Conservation (phyloP, 2,888 invertebrate species). For the Melanchra persicariae region DNA sequence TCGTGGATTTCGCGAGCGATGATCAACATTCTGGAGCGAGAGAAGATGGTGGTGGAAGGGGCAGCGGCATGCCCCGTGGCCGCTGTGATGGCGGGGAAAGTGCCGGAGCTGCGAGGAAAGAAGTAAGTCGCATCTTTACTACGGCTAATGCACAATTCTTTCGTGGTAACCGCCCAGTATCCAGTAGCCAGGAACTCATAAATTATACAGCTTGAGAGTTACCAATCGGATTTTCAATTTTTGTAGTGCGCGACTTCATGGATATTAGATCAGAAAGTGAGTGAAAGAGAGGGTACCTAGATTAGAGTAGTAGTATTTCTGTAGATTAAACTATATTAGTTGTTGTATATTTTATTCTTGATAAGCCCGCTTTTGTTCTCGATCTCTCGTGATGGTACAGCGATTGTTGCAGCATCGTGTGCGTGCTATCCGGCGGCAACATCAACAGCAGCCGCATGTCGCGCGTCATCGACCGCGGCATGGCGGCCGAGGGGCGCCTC, state of each 20-base stretch:
- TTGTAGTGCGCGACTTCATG: no score
- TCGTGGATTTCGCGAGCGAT: slow-evolving; percentile 94
- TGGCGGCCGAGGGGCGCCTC: slow-evolving; percentile 95
- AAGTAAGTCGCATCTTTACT: slow-evolving; percentile 86
- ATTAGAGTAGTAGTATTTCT: no score
- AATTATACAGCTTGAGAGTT: no score
- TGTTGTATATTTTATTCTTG: no score
- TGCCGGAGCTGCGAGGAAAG: slow-evolving; percentile 95
- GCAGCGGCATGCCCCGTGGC: slow-evolving; percentile 95
- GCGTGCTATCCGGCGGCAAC: slow-evolving; percentile 95
- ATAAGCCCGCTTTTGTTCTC: no score
- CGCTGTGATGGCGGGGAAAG: slow-evolving; percentile 93
- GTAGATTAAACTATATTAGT: no score
- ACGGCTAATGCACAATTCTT: background rate
- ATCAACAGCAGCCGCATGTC: slow-evolving; percentile 96
- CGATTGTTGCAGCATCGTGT: slow-evolving; percentile 92
- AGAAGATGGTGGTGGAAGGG: slow-evolving; percentile 95
- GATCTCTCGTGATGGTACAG: background rate
- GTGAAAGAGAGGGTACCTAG: no score
- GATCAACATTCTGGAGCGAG: slow-evolving; percentile 93
- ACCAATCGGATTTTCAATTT: no score
- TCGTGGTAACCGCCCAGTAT: no score
- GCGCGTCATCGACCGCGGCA: slow-evolving; percentile 95
- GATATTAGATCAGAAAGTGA: no score
- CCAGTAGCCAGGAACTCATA: no score